phyloP scores from a whole-genome alignment of 2,797 vertebrate genomes.

The Philypnodon macrostomus region DNA sequence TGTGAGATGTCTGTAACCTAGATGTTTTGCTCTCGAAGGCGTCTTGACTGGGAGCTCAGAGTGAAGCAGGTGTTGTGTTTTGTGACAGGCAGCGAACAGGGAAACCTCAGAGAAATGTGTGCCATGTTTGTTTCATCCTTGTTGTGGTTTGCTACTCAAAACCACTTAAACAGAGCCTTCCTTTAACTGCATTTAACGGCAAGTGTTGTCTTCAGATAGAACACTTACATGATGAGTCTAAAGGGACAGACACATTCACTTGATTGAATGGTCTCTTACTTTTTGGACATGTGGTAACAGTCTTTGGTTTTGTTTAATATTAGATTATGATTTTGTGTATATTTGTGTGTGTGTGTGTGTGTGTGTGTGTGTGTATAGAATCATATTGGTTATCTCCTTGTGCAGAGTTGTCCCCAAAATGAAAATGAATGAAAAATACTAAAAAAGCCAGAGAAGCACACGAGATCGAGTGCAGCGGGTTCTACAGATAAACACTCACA shows the following conservation, averaged over 20 bases:
- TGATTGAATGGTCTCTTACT: too few relatives aligned
- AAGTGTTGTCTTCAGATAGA: conserved; percentile 2
- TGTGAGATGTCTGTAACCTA: neutral
- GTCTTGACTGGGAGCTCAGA: neutral
- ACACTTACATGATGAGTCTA: neutral
- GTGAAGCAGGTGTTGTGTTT: conserved; percentile 56
- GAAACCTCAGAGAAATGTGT: conserved; percentile 79
- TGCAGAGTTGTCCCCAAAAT: too few relatives aligned
- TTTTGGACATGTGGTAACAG: too few relatives aligned
- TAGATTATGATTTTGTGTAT: too few relatives aligned
- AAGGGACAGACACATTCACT: conserved; percentile 2
- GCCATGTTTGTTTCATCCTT: conserved; percentile 79
- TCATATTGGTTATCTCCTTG: neutral
- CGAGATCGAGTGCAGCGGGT: conserved; percentile 32
- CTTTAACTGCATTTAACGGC: conserved; percentile 26
- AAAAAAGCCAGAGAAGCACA: conserved; percentile 15
- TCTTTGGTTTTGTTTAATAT: too few relatives aligned
- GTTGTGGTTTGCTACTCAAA: conserved; percentile 75
- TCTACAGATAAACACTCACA: conserved; percentile 34
- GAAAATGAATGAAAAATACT: conserved; percentile 3
- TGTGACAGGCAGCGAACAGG: conserved; percentile 54
- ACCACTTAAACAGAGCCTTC: conserved; percentile 46
- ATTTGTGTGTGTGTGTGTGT: too few relatives aligned
- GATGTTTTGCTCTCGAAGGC: neutral
- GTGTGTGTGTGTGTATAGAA: too few relatives aligned